These are phyloP conservation scores for Drosophila fungiperda DNA, from an alignment of 2,888 invertebrate genomes.

Conservation along the genomic window DNA sequence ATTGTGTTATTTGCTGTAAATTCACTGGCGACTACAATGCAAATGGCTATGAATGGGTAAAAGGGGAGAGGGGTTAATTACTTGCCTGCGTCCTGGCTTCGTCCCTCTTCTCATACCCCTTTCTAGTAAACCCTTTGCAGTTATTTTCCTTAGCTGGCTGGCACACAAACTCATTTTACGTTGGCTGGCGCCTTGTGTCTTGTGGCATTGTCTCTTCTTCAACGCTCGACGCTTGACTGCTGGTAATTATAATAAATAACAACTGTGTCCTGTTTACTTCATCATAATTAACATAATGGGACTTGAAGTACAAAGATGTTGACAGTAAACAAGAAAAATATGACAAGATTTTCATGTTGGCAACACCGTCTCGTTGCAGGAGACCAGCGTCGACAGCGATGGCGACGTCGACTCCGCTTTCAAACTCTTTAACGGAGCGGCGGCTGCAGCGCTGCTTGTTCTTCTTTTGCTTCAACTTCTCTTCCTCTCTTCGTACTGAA, in stretches of 20 bases:
- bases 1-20: not conserved
- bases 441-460: constrained; percentile 22
- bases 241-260: constrained; percentile 81
- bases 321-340: constrained; percentile 81
- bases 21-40: not conserved
- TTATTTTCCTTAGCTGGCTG: constrained; percentile 6
- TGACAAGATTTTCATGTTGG: constrained; percentile 79
- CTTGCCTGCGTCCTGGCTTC: not conserved
- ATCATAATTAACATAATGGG: constrained; percentile 81
- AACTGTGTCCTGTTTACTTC: constrained; percentile 81
- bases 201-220: constrained; percentile 50
- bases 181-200: constrained; percentile 54
- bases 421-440: constrained; percentile 57
- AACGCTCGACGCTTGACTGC: constrained; percentile 65
- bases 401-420: constrained; percentile 27
- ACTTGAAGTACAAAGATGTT: constrained; percentile 80
- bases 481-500: constrained; percentile 49
- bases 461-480: not conserved
- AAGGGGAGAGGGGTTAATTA: constrained; percentile 36
- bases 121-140: not conserved
- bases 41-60: constrained; percentile 7
- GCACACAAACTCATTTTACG: constrained; percentile 65
- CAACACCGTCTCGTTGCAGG: constrained; percentile 55
- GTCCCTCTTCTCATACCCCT: not conserved
- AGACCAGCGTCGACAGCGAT: constrained; percentile 23